phyloP scores from a whole-genome alignment of 2,888 invertebrate genomes.

The Chironomus riparius region DNA sequence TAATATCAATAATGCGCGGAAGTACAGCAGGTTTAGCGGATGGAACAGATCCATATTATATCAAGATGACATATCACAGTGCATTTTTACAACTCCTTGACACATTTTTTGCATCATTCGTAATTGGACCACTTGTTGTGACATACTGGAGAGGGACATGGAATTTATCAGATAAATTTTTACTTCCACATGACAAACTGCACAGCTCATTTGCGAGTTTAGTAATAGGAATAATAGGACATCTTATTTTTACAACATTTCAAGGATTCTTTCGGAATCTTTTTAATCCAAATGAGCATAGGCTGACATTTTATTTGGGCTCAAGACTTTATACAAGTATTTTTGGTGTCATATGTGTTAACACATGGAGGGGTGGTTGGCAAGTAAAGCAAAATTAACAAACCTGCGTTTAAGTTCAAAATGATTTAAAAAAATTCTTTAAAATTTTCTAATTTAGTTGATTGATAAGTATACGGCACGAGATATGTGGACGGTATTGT shows the following conservation, averaged over 20 bases:
- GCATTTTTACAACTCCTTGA: conserved; percentile 59
- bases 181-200: conserved; percentile 53
- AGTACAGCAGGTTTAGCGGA: conserved; percentile 30
- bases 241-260: conserved; percentile 57
- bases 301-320: conserved; percentile 57
- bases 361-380: conserved; percentile 84
- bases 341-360: conserved; percentile 73
- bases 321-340: conserved; percentile 66
- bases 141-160: conserved; percentile 83
- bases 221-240: conserved; percentile 59
- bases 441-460: conserved; percentile 30
- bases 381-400: conserved; percentile 32
- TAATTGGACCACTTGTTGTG: conserved; percentile 73
- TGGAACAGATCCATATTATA: conserved; percentile 1
- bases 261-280: conserved; percentile 53
- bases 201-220: conserved; percentile 60
- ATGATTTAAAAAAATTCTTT: background rate
- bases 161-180: conserved; percentile 64
- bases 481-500: conserved; percentile 52
- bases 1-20: conserved; percentile 29
- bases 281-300: conserved; percentile 58
- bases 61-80: conserved; percentile 36
- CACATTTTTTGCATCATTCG: conserved; percentile 56
- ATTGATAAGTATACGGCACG: conserved; percentile 60
- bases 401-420: conserved; percentile 33